phyloP scores from a whole-genome alignment of 2,888 invertebrate species.

The Epistrophe eligans region DNA sequence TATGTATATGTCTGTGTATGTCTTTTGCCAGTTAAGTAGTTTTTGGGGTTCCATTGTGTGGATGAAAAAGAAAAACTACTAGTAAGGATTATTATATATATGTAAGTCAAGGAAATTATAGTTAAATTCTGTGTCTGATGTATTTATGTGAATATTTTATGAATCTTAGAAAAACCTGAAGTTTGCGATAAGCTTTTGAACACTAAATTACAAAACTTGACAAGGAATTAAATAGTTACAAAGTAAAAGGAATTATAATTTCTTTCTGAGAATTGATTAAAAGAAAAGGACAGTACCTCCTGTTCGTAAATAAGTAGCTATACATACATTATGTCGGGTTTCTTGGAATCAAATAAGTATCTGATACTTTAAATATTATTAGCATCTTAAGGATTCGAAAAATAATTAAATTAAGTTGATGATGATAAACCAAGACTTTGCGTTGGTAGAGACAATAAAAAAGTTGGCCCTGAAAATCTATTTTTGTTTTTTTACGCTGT shows the following conservation, averaged over 20 bases:
- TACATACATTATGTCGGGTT: too few relatives aligned
- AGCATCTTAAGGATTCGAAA: too few relatives aligned
- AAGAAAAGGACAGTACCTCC: too few relatives aligned
- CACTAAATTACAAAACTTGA: background rate
- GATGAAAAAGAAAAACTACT: background rate
- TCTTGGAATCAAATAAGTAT: too few relatives aligned
- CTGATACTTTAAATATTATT: too few relatives aligned
- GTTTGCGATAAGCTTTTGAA: background rate
- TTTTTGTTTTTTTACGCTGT: too few relatives aligned
- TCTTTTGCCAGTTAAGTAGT: background rate
- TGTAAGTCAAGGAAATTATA: background rate
- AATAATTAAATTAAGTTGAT: too few relatives aligned
- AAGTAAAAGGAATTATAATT: background rate
- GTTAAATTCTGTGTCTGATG: background rate
- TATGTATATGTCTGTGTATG: background rate
- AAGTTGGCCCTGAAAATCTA: too few relatives aligned
- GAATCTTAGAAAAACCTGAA: background rate
- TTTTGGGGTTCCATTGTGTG: background rate
- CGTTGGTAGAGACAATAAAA: too few relatives aligned
- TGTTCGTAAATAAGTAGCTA: background rate
- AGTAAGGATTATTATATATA: conserved; percentile 9
- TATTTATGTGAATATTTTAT: conserved; percentile 6
- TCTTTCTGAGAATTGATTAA: background rate
- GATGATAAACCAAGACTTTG: too few relatives aligned
- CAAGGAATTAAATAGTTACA: background rate